phyloP scores from a whole-genome alignment of 2,888 invertebrate genomes.

The Heterodera filipjevi region DNA sequence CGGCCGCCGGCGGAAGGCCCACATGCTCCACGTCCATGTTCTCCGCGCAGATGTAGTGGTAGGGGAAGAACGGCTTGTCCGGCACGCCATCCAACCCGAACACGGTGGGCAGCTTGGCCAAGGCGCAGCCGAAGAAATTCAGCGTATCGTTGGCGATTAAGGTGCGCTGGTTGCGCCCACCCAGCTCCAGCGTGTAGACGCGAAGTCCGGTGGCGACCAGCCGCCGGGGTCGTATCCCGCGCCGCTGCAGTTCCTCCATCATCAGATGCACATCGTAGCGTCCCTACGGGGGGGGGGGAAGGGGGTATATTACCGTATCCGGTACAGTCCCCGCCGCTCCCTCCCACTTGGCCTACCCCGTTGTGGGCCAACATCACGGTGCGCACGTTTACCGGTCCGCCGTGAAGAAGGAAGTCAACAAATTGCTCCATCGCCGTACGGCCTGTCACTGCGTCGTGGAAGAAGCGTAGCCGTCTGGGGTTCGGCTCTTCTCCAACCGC shows the following conservation, averaged over 20 bases:
- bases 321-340: too few species aligned
- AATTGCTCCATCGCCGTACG: not conserved
- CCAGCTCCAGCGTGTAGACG: constrained; percentile 10
- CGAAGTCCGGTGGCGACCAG: not conserved
- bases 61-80: not conserved
- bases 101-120: constrained; percentile 21
- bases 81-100: constrained; percentile 22
- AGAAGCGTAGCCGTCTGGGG: not conserved
- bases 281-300: not conserved
- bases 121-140: constrained; percentile 25
- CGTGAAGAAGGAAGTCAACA: not conserved
- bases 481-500: not conserved
- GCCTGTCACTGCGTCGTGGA: not conserved
- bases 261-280: not conserved
- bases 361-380: not conserved
- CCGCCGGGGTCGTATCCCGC: not conserved
- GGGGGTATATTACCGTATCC: too few species aligned
- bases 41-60: not conserved
- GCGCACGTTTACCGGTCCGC: not conserved
- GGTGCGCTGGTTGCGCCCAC: not conserved
- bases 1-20: not conserved
- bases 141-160: constrained; percentile 28
- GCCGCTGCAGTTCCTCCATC: not conserved
- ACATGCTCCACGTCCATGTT: not conserved
- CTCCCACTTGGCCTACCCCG: not conserved